Evolutionary conservation across 2,113 vertebrate genomes (phyloP).

Genomic region (Cariama cristata): DNA sequence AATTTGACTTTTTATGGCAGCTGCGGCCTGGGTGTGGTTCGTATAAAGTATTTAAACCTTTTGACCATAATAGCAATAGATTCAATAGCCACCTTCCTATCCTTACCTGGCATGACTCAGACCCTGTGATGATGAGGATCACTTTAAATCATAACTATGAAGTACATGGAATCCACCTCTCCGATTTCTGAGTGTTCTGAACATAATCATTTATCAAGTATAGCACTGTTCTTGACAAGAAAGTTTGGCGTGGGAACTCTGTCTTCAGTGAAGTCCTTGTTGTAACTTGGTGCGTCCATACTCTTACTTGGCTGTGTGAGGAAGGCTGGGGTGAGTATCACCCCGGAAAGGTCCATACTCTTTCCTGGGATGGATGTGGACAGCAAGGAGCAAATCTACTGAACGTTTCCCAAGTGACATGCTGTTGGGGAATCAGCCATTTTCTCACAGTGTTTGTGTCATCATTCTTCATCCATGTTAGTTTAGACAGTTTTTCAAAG

Average conservation of each 20-base stretch:
- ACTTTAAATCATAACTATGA: not conserved
- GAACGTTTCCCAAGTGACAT: fast-evolving
- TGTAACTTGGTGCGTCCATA: not conserved
- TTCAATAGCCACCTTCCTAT: not conserved
- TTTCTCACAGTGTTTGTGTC: not conserved
- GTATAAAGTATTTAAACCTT: not conserved
- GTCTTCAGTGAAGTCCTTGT: not conserved
- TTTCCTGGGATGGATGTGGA: not conserved
- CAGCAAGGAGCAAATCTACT: not conserved
- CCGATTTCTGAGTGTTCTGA: not conserved
- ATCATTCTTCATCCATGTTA: fast-evolving
- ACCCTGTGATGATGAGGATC: not conserved
- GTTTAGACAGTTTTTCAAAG: not conserved
- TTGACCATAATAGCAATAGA: not conserved
- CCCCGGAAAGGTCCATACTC: not conserved
- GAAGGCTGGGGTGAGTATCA: not conserved
- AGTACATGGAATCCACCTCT: not conserved
- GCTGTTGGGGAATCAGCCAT: not conserved
- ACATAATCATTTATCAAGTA: not conserved
- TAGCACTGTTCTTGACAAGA: not conserved
- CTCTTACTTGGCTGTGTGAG: not conserved
- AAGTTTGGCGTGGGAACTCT: not conserved
- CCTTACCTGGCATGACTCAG: not conserved
- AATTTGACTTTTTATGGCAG: not conserved
- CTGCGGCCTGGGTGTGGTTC: not conserved